Conservation (phyloP, 1,140 invertebrate species). For the Whitmania pigra region DNA sequence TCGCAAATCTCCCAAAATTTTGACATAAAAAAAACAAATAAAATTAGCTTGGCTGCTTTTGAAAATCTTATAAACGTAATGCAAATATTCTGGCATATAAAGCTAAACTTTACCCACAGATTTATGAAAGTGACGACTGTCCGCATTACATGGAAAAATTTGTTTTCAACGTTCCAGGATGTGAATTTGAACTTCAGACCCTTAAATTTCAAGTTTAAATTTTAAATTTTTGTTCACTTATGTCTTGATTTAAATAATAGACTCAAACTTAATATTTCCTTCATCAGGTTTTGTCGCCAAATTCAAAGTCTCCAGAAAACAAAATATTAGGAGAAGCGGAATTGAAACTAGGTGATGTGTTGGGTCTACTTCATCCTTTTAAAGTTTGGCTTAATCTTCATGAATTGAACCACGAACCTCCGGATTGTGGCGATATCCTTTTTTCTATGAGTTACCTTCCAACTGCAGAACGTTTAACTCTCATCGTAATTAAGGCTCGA, state of each 20-base stretch:
- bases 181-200: constrained; percentile 1
- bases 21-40: too few relatives aligned
- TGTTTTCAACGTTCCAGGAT: background rate
- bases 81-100: too few relatives aligned
- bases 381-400: constrained; percentile 54
- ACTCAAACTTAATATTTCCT: background rate
- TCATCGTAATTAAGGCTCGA: constrained; percentile 67
- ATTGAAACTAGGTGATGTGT: constrained; percentile 49
- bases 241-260: background rate
- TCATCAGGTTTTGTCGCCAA: background rate
- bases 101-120: background rate
- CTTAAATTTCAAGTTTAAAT: constrained; percentile 1
- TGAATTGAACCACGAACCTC: constrained; percentile 42
- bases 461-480: constrained; percentile 68
- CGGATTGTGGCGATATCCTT: constrained; percentile 51
- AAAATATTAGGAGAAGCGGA: constrained; percentile 55
- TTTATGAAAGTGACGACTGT: background rate
- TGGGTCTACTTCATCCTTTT: constrained; percentile 47
- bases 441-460: constrained; percentile 71
- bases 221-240: background rate
- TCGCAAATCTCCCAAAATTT: too few relatives aligned
- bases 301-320: constrained; percentile 4
- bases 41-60: too few relatives aligned
- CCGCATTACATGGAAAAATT: background rate
- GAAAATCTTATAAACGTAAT: too few relatives aligned